These are phyloP conservation scores for Seira musarum DNA, from an alignment of 2,888 invertebrate genomes.

Conservation along the genomic window DNA sequence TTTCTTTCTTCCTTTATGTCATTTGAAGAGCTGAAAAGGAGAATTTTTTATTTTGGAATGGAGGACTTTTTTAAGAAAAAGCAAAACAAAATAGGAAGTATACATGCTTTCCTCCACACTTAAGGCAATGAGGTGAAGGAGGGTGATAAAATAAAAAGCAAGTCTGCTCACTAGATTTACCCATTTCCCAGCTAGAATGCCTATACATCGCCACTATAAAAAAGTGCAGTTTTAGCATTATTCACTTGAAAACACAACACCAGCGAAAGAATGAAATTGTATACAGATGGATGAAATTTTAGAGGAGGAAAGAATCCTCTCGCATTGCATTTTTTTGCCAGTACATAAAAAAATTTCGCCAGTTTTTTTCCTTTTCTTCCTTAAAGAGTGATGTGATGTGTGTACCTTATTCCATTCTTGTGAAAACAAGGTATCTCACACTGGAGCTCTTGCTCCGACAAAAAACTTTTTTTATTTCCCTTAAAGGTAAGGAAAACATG, in stretches of 20 bases:
- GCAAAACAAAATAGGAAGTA: not conserved
- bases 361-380: not conserved
- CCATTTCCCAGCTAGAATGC: not conserved
- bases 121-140: too few species aligned
- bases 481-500: constrained; percentile 3
- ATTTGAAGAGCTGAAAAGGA: constrained; percentile 23
- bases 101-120: too few species aligned
- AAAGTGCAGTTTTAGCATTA: too few species aligned
- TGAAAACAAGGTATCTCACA: constrained; percentile 3
- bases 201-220: too few species aligned
- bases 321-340: too few species aligned
- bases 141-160: constrained; percentile 10
- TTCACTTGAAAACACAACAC: too few species aligned
- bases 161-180: constrained; percentile 12
- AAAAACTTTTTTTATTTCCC: constrained; percentile 9
- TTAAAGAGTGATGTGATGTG: not conserved
- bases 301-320: too few species aligned
- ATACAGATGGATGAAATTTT: too few species aligned
- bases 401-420: not conserved
- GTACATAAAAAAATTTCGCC: too few species aligned
- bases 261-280: too few species aligned
- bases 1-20: constrained; percentile 27
- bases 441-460: not conserved
- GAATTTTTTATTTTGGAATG: constrained; percentile 9
- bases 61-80: not conserved